Evolutionary conservation across 2,888 invertebrate genomes (phyloP).

Genomic region (Malthinus seriepunctatus): DNA sequence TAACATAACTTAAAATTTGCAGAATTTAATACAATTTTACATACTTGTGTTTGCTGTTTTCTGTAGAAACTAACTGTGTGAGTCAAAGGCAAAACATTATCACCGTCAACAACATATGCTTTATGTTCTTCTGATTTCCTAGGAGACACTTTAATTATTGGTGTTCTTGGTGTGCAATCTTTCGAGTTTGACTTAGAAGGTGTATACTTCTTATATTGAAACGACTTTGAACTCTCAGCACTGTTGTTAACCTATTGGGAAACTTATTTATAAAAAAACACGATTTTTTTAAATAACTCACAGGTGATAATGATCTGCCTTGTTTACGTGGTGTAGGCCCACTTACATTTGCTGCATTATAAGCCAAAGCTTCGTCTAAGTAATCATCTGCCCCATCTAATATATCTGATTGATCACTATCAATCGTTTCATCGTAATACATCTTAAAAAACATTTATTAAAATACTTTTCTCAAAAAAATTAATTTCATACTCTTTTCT

Average conservation of each 20-base stretch:
- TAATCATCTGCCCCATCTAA: slow-evolving; percentile 80
- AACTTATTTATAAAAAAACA: slow-evolving; percentile 10
- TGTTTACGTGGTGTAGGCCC: slow-evolving; percentile 71
- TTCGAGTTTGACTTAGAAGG: background rate
- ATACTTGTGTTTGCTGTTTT: slow-evolving; percentile 76
- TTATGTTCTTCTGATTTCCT: slow-evolving; percentile 42
- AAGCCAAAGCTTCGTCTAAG: slow-evolving; percentile 78
- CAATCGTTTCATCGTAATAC: slow-evolving; percentile 47
- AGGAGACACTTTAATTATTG: slow-evolving; percentile 31
- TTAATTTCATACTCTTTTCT: slow-evolving; percentile 46
- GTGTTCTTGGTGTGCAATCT: slow-evolving; percentile 28
- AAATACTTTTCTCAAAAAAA: background rate
- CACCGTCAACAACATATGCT: slow-evolving; percentile 56
- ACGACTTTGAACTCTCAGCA: slow-evolving; percentile 47
- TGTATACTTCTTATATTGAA: slow-evolving; percentile 49
- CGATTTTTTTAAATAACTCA: slow-evolving; percentile 19
- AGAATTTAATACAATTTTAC: slow-evolving; percentile 27
- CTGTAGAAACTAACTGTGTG: slow-evolving; percentile 89
- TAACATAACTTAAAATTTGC: background rate
- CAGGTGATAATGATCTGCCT: slow-evolving; percentile 34
- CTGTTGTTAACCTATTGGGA: slow-evolving; percentile 8
- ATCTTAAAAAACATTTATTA: slow-evolving; percentile 29
- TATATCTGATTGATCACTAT: slow-evolving; percentile 58
- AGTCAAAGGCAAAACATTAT: slow-evolving; percentile 65
- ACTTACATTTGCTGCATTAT: slow-evolving; percentile 57